Percentiles rank a stretch among this genome's conserved stretches.
phyloP scores from a whole-genome alignment of 2,888 invertebrate genomes.

The Mongoloraphidia duomilia region DNA sequence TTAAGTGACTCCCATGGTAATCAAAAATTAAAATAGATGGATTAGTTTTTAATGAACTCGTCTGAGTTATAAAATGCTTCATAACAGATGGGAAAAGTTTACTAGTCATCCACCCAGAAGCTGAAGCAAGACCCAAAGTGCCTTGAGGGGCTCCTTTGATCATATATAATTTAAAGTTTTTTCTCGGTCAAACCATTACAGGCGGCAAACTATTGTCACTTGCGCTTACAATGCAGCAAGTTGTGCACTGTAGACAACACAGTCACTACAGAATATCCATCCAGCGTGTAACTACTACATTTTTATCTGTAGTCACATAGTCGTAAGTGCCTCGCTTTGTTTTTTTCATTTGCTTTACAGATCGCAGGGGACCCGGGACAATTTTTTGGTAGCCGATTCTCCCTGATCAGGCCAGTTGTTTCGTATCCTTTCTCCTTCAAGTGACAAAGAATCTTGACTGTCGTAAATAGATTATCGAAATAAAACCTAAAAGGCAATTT shows the following conservation, averaged over 20 bases:
- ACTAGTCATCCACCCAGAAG: conserved; percentile 15
- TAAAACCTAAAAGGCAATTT: conserved; percentile 5
- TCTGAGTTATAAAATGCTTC: conserved; percentile 12
- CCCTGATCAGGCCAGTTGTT: conserved; percentile 1
- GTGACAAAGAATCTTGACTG: neutral
- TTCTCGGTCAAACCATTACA: conserved; percentile 12
- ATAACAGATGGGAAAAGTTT: conserved; percentile 12
- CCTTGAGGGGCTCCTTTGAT: conserved; percentile 14
- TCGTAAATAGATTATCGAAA: conserved; percentile 11
- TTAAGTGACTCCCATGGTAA: conserved; percentile 16
- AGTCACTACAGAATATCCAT: neutral
- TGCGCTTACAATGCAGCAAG: conserved; percentile 12
- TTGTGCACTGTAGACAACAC: conserved; percentile 5
- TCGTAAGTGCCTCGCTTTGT: neutral
- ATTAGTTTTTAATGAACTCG: conserved; percentile 5
- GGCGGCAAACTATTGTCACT: conserved; percentile 12
- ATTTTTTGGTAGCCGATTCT: conserved; percentile 3
- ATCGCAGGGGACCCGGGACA: conserved; percentile 1
- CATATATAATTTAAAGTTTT: conserved; percentile 13
- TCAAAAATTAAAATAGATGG: conserved; percentile 13
- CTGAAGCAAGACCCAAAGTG: conserved; percentile 14
- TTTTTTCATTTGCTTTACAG: conserved; percentile 5
- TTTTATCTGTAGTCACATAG: neutral
- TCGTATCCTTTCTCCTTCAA: conserved; percentile 1
- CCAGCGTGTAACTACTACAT: neutral